phyloP scores from a whole-genome alignment of 1,140 invertebrate species.

The Sweltsa coloradensis region DNA sequence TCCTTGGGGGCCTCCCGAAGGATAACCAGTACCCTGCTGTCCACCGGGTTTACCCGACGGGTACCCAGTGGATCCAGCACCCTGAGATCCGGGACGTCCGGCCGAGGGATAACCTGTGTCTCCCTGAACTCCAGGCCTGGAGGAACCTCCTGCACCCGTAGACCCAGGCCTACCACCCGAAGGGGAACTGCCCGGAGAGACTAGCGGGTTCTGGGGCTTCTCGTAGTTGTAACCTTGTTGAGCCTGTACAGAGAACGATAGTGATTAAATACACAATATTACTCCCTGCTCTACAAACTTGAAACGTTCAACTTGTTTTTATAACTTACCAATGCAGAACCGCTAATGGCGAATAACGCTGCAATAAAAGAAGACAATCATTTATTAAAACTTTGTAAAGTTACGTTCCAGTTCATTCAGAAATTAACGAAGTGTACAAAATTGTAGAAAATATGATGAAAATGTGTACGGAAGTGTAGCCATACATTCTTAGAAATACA shows the following conservation, averaged over 20 bases:
- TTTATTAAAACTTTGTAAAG: no score
- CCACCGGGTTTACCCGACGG: constrained; percentile 15
- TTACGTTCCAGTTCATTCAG: no score
- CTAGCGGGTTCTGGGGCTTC: constrained; percentile 22
- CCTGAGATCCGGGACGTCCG: constrained; percentile 16
- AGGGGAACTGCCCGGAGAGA: constrained; percentile 4
- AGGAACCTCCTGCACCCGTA: constrained; percentile 17
- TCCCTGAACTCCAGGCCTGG: constrained; percentile 20
- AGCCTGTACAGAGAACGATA: constrained; percentile 22
- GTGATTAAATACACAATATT: background rate
- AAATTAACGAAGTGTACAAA: no score
- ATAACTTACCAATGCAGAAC: constrained; percentile 27
- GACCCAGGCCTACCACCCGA: background rate
- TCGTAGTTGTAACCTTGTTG: constrained; percentile 31
- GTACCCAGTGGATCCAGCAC: constrained; percentile 17
- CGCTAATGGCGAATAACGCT: constrained; percentile 29
- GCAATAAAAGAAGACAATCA: constrained; percentile 25
- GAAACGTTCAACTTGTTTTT: background rate
- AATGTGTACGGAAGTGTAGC: no score
- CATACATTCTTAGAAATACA: no score
- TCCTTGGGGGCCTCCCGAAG: constrained; percentile 3
- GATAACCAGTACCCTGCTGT: constrained; percentile 15
- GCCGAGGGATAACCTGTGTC: constrained; percentile 18
- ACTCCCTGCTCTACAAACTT: background rate
- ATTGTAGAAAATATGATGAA: no score